Evolutionary conservation across 1,140 invertebrate species (phyloP).

Genomic region (Calliopsis andreniformis): DNA sequence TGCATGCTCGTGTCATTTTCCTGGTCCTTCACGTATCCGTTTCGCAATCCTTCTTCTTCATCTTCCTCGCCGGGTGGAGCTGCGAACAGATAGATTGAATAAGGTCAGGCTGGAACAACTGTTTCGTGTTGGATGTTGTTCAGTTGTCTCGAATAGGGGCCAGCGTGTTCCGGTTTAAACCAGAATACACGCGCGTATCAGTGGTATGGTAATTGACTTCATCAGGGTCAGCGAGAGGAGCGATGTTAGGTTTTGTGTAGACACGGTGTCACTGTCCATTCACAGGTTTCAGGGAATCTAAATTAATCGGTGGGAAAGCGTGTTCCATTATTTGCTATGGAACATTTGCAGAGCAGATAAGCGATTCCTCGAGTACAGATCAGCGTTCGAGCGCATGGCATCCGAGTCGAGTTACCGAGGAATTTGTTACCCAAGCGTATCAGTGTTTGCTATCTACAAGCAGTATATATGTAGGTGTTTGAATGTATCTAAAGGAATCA

Average conservation of each 20-base stretch:
- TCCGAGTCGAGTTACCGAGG: constrained; percentile 5
- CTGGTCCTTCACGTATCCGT: constrained; percentile 67
- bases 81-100: constrained; percentile 42
- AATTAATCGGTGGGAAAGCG: too few species aligned
- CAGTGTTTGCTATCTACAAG: neutral
- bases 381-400: neutral
- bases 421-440: constrained; percentile 22
- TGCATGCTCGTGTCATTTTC: constrained; percentile 67
- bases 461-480: too few species aligned
- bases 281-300: too few species aligned
- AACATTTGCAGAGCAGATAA: neutral
- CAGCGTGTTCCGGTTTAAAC: too few species aligned
- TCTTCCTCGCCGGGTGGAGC: constrained; percentile 79
- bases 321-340: neutral
- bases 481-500: neutral
- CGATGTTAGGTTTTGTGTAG: neutral
- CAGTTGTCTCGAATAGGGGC: too few species aligned
- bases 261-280: neutral
- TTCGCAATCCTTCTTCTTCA: constrained; percentile 75
- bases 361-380: neutral
- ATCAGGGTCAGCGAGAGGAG: neutral
- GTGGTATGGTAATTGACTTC: neutral
- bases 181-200: too few species aligned
- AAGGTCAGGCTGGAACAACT: too few species aligned
- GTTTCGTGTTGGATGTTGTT: too few species aligned